These are phyloP conservation scores for Ectemnius continuus DNA, from an alignment of 2,888 invertebrate genomes.

Conservation along the genomic window DNA sequence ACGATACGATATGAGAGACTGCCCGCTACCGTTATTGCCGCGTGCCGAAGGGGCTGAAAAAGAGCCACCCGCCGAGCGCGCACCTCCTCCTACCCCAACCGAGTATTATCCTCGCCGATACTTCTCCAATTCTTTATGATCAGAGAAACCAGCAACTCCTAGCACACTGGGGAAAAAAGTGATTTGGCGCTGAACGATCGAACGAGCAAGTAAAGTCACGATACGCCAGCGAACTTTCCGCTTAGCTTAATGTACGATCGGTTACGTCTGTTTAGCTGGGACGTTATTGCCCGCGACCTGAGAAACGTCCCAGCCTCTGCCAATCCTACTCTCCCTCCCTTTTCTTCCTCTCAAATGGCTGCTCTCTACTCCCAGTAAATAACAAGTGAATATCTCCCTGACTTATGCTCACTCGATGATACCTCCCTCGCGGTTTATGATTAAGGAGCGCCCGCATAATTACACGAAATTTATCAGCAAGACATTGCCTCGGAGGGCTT, in stretches of 20 bases:
- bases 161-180: constrained; percentile 26
- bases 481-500: constrained; percentile 14
- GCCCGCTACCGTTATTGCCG: constrained; percentile 66
- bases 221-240: constrained; percentile 1
- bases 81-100: constrained; percentile 37
- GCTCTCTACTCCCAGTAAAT: background rate
- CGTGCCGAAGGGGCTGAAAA: constrained; percentile 45
- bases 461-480: constrained; percentile 59
- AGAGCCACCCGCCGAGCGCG: constrained; percentile 27
- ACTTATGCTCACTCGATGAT: constrained; percentile 1
- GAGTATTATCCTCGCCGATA: constrained; percentile 64
- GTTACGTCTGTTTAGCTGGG: background rate
- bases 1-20: constrained; percentile 75
- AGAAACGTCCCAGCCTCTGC: background rate
- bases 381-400: background rate
- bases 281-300: background rate
- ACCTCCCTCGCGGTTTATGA: background rate
- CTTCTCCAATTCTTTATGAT: constrained; percentile 67
- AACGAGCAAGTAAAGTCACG: constrained; percentile 13
- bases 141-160: too few relatives aligned
- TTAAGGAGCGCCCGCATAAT: constrained; percentile 41
- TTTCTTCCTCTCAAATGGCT: background rate
- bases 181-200: constrained; percentile 20
- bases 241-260: constrained; percentile 12
- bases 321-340: too few relatives aligned